A percentile compares a stretch with the other conserved stretches of the same genome.
phyloP scores from a whole-genome alignment of 35 echinoderm and acorn worm species.

The Apostichopus japonicus region DNA sequence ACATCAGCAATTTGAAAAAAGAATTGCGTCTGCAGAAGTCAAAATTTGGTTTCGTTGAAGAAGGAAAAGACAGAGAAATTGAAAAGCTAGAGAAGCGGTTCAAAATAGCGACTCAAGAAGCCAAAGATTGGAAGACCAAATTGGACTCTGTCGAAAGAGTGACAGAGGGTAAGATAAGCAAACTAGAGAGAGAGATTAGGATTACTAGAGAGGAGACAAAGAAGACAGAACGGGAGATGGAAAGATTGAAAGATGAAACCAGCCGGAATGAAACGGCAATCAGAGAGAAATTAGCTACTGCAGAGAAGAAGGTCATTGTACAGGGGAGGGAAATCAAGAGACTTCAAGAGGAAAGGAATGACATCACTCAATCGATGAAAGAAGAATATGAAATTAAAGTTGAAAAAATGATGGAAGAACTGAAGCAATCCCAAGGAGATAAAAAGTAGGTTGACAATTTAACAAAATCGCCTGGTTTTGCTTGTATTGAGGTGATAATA shows the following conservation, averaged over 20 bases:
- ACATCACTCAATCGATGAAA: not conserved
- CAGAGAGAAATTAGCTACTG: not conserved
- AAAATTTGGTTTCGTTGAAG: not conserved
- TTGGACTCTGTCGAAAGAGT: conserved; percentile 9
- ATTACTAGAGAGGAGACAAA: not conserved
- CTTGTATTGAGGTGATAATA: no score
- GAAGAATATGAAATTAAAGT: not conserved
- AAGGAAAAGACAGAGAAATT: conserved; percentile 13
- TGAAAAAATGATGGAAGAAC: not conserved
- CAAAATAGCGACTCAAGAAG: not conserved
- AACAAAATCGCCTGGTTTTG: not conserved
- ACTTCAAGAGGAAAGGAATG: not conserved
- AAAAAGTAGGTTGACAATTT: conserved; percentile 6
- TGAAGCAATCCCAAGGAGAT: not conserved
- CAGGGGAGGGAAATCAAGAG: conserved; percentile 6
- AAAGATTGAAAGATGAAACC: not conserved
- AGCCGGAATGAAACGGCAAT: not conserved
- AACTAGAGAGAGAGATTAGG: conserved; percentile 37
- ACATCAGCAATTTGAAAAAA: not conserved
- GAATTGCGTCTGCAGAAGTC: not conserved
- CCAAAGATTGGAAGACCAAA: conserved; percentile 14
- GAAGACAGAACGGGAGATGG: not conserved
- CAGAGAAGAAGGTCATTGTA: not conserved
- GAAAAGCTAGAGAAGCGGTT: not conserved
- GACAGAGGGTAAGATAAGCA: not conserved